Percentiles rank a stretch among this genome's conserved stretches.
phyloP scores from a whole-genome alignment of 1,140 invertebrate species.

The Wasmannia auropunctata region DNA sequence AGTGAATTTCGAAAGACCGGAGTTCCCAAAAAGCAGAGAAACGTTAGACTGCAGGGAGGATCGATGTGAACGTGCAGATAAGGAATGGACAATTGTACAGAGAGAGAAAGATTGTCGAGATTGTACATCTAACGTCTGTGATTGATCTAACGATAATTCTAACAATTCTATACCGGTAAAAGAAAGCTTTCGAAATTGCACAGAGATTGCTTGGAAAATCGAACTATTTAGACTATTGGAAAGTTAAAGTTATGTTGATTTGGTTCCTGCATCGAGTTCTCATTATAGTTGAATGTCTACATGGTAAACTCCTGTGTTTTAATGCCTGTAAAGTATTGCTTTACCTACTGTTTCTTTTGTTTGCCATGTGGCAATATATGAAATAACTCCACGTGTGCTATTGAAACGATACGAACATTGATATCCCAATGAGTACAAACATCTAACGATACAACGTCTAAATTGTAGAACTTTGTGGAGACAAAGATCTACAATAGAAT shows the following conservation, averaged over 20 bases:
- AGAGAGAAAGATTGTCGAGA: background rate
- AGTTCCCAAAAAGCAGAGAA: conserved; percentile 85
- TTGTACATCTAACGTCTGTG: background rate
- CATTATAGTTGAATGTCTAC: background rate
- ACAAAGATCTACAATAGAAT: background rate
- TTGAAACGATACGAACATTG: background rate
- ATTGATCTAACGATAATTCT: background rate
- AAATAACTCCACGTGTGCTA: background rate
- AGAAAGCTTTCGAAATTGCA: background rate
- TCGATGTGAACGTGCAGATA: background rate
- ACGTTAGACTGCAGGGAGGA: background rate
- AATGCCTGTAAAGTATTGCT: background rate
- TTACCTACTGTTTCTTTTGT: background rate
- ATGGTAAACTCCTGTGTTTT: background rate
- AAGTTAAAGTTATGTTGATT: background rate
- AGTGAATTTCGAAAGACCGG: conserved; percentile 93
- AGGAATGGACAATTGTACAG: background rate
- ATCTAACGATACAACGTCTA: background rate
- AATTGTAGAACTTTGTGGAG: background rate
- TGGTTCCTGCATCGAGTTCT: background rate
- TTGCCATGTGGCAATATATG: background rate
- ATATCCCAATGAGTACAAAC: background rate
- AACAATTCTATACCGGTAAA: background rate
- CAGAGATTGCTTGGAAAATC: background rate
- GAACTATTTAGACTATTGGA: background rate